These are phyloP conservation scores for Gandaritis pyraliata DNA, from an alignment of 2,888 invertebrate species.

Conservation along the genomic window DNA sequence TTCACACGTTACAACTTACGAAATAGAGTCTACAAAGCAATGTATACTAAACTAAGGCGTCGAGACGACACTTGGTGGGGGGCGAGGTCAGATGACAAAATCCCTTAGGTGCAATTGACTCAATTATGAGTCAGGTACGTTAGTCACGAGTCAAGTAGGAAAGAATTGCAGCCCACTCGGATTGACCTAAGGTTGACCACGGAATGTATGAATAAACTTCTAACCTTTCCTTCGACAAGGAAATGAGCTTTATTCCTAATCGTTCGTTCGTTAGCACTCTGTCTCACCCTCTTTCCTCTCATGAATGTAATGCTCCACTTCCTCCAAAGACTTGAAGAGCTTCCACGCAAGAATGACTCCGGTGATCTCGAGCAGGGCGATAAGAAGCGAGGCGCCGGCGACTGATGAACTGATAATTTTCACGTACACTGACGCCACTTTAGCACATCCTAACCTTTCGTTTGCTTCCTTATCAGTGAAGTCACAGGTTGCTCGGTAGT, in stretches of 20 bases:
- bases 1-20: constrained; percentile 55
- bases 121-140: constrained; percentile 55
- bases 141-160: constrained; percentile 65
- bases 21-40: constrained; percentile 56
- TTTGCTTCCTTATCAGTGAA: constrained; percentile 81
- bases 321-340: constrained; percentile 70
- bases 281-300: constrained; percentile 79
- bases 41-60: constrained; percentile 60
- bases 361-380: constrained; percentile 68
- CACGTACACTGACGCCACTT: constrained; percentile 78
- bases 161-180: constrained; percentile 59
- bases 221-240: constrained; percentile 64
- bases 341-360: constrained; percentile 74
- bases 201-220: constrained; percentile 55
- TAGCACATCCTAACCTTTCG: constrained; percentile 77
- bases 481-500: constrained; percentile 74
- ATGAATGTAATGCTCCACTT: constrained; percentile 78
- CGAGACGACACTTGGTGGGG: constrained; percentile 62
- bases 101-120: constrained; percentile 60
- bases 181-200: constrained; percentile 55
- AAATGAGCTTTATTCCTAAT: constrained; percentile 63
- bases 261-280: constrained; percentile 64
- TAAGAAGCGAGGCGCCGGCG: constrained; percentile 72
- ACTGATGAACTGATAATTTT: constrained; percentile 79
- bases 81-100: constrained; percentile 64